phyloP scores from a whole-genome alignment of 1,140 invertebrate species.

The Papilio dardanus region DNA sequence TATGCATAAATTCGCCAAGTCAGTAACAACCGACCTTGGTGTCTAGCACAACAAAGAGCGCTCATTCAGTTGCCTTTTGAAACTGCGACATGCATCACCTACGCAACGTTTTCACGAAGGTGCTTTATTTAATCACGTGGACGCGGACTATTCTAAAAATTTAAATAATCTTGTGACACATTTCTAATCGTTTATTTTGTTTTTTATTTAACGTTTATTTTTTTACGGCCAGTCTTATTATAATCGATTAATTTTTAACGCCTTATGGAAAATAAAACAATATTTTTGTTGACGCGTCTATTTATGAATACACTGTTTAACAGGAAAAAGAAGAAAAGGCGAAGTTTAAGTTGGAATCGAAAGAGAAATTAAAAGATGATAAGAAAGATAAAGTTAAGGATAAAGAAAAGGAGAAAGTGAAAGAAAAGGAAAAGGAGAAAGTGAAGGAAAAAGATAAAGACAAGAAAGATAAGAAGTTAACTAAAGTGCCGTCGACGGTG shows the following conservation, averaged over 20 bases:
- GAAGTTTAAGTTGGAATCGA: slow-evolving; percentile 78
- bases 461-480: slow-evolving; percentile 88
- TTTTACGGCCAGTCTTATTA: slow-evolving; percentile 4
- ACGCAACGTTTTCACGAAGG: slow-evolving; percentile 72
- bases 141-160: not conserved
- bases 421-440: slow-evolving; percentile 82
- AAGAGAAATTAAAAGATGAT: slow-evolving; percentile 80
- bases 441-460: slow-evolving; percentile 88
- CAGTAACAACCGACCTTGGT: slow-evolving; percentile 51
- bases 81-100: slow-evolving; percentile 73
- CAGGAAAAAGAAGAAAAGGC: slow-evolving; percentile 81
- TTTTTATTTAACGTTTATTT: slow-evolving; percentile 17
- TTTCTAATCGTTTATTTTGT: slow-evolving; percentile 35
- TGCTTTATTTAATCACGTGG: slow-evolving; percentile 40
- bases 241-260: not conserved
- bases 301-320: slow-evolving; percentile 37
- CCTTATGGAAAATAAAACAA: slow-evolving; percentile 6
- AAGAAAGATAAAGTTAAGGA: slow-evolving; percentile 82
- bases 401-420: slow-evolving; percentile 68
- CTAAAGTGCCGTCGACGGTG: slow-evolving; percentile 75
- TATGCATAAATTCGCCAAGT: slow-evolving; percentile 60
- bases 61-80: slow-evolving; percentile 65
- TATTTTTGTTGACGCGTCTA: slow-evolving; percentile 8
- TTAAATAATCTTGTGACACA: slow-evolving; percentile 29
- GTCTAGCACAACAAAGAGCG: slow-evolving; percentile 49